Base-by-base conservation (phyloP, 2,113 vertebrate species). In the Solea senegalensis region DNA sequence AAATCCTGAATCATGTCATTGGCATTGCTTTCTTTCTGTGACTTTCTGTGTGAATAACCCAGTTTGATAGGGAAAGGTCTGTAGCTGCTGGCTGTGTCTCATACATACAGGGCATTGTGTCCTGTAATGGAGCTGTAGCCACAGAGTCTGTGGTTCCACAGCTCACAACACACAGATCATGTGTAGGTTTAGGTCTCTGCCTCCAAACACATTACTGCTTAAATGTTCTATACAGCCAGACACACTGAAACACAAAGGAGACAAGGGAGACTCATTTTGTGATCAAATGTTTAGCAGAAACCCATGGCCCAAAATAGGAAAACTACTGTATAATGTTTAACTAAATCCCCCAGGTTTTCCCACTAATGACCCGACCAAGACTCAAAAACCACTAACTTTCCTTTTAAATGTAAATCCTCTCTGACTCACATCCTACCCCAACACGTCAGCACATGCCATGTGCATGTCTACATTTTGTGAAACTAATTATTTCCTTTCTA, bases 91-190 rank as follows among this genome's bases (percentile, higher is more conserved):
- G 56, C 49, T 72, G 54, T 81, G 74, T 67, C 73, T 69, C 26
- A 39, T 54, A 72, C 80, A 86, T 78, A 76, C 46, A 63, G 43
- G 54, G 69, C 72, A 75, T 90, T 79, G 63, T 76, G 62, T 72
- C 62, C 45, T 61, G 79, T 76, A 88, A 76, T 71, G 3, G 64
- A 83, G 48, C 79, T 34, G 14, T 56, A 67, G 76, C 86, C 69
- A 82, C 44, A 61, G 82, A 69, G 67, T 73, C 59, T 48, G 9
- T 62, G 62, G 26, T 68, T 68, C 69, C 71, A 73, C 57, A 80
- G 55, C 61, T 71, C 80, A 28, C 63, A 71, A 66, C 50, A 72
- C 75, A 58, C 45, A 49, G 26, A 84, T 28, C 50, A 2, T 34
- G 34, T 71, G 54, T 70, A 56, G 61, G 21, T 61, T 82, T 55